These are phyloP conservation scores for Streptopelia turtur DNA, from an alignment of 2,797 vertebrate species.

Conservation along the genomic window DNA sequence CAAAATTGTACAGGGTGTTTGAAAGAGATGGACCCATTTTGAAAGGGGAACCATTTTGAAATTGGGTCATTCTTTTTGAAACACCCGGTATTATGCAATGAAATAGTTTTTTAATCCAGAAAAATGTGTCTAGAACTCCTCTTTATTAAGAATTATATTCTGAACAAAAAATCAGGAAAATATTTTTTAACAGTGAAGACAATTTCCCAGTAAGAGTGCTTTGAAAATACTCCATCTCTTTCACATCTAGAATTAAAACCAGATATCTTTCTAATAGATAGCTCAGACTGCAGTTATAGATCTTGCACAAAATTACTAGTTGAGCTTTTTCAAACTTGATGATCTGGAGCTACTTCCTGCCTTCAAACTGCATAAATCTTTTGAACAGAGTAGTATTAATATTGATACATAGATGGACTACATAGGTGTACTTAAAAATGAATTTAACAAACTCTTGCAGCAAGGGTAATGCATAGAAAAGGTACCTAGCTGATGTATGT, in stretches of 20 bases:
- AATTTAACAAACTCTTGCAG: background rate
- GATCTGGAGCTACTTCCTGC: background rate
- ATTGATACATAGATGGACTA: background rate
- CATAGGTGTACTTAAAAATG: background rate
- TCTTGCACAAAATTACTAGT: background rate
- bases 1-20: background rate
- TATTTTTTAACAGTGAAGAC: background rate
- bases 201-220: background rate
- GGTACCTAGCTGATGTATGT: background rate
- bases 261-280: background rate
- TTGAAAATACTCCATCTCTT: background rate
- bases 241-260: background rate
- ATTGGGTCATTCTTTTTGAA: too few relatives aligned
- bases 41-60: too few relatives aligned
- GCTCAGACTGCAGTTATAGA: background rate
- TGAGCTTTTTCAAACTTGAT: background rate
- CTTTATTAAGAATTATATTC: background rate
- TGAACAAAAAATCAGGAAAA: background rate
- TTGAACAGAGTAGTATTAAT: background rate
- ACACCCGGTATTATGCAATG: background rate
- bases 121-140: background rate
- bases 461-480: background rate
- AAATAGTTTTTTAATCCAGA: background rate
- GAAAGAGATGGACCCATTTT: too few relatives aligned
- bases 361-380: background rate